These are phyloP conservation scores for Loripinus fragilis DNA, from an alignment of 2,888 invertebrate species.

Conservation along the genomic window DNA sequence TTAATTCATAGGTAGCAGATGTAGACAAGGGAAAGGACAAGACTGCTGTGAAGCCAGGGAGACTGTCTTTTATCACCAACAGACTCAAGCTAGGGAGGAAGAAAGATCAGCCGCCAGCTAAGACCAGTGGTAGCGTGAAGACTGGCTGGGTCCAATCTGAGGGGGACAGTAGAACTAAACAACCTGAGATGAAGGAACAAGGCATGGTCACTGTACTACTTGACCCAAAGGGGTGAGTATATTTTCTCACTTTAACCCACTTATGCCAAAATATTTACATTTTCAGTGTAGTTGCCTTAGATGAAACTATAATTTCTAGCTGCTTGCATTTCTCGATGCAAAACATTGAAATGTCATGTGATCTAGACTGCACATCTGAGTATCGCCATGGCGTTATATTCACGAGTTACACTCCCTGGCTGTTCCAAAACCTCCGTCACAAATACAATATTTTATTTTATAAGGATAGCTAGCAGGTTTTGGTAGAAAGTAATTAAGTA, in stretches of 20 bases:
- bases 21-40: neutral
- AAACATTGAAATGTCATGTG: too few relatives aligned
- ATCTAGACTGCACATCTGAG: too few relatives aligned
- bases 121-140: neutral
- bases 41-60: neutral
- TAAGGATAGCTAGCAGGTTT: too few relatives aligned
- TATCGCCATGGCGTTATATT: too few relatives aligned
- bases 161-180: neutral
- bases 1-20: neutral
- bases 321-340: too few relatives aligned
- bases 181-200: slow-evolving; percentile 22
- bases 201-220: slow-evolving; percentile 49
- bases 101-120: slow-evolving; percentile 6
- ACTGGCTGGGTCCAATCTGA: slow-evolving; percentile 34
- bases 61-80: neutral
- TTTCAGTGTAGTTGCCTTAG: too few relatives aligned
- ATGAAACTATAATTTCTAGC: too few relatives aligned
- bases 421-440: too few relatives aligned
- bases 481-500: too few relatives aligned
- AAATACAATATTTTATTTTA: too few relatives aligned
- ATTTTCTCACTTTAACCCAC: neutral
- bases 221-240: slow-evolving; percentile 43
- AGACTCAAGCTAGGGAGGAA: neutral
- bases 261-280: too few relatives aligned
- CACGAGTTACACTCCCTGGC: too few relatives aligned